Conservation (phyloP, 2,797 vertebrate species). For the Mus spretus region DNA sequence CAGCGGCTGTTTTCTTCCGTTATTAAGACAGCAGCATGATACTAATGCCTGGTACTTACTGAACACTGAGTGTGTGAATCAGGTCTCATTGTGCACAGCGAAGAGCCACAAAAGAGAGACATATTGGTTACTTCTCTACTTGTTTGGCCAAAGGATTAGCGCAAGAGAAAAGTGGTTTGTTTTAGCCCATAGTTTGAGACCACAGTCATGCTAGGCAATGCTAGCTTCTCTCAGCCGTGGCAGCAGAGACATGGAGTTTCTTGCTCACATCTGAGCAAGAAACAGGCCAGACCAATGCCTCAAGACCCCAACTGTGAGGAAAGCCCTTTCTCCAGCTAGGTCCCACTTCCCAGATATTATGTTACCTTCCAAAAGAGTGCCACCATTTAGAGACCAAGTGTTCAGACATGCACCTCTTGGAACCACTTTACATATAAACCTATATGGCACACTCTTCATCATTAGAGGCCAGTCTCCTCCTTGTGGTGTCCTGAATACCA, state of each 20-base stretch:
- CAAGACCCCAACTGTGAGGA: background rate
- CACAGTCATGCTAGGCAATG: background rate
- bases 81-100: background rate
- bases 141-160: background rate
- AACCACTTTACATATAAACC: background rate
- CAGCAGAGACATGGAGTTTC: background rate
- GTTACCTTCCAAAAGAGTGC: background rate
- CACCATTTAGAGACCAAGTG: background rate
- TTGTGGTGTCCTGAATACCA: background rate
- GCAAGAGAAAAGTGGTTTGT: background rate
- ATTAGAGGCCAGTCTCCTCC: background rate
- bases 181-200: background rate
- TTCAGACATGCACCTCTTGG: background rate
- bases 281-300: background rate
- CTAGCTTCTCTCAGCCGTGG: background rate
- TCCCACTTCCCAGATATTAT: background rate
- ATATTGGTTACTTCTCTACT: background rate
- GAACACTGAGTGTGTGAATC: background rate
- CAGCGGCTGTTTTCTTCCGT: background rate
- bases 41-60: background rate
- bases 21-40: background rate
- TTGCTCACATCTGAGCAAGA: background rate
- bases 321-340: background rate
- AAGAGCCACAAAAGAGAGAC: background rate
- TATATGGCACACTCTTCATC: background rate